Base-by-base conservation (phyloP, 1,140 invertebrate species). In the Telenomus remus region DNA sequence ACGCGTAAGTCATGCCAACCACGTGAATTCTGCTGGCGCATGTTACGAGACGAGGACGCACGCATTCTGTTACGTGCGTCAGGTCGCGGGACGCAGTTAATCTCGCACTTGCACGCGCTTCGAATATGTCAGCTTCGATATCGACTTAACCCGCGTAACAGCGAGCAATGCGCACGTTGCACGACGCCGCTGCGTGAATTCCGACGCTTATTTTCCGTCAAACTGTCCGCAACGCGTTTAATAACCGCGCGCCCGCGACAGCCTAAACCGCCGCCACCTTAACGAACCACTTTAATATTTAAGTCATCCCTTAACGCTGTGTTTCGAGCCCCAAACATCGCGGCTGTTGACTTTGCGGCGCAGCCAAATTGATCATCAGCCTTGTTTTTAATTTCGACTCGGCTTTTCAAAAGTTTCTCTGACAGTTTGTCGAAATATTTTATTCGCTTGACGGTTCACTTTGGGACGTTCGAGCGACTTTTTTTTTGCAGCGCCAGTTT, bases 1-100 rank as follows among this genome's bases (percentile, higher is more conserved):
- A 70, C 66, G 63, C 68, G 74, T 72, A 63, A 77, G 74, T 53
- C 74, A 72, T 77, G 68, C 54, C 51, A 77, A 48, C 57, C 56
- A 77, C 44, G 68, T 56, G 64, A 64, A 77, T 77, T 61, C 74
- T 72, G 68, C 46, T 63, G 51, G 42, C 66, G 57, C 59, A 72
- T 65, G 68, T 76, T 72, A 64, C 63, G 72, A 60, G 53, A 68
- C 63, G 43, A 43, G 44, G 56, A 71, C 74, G n/a, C n/a, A 76
- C 63, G 74, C 74, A 68, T 68, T 61, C 66, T 50, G 56, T 37
- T 51, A 65, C 60, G 43, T 60, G 59, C 55, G 50, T 53, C 37
- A 16, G 71, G 19, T 33, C 44, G 37, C 59, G 47, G 51, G 42
- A 57, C 59, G 15, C 48, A 72, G 53, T 72, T 64, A 57, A 72